Evolutionary conservation across 2,797 vertebrate genomes (phyloP).

Genomic region (Diglossa cyanea): DNA sequence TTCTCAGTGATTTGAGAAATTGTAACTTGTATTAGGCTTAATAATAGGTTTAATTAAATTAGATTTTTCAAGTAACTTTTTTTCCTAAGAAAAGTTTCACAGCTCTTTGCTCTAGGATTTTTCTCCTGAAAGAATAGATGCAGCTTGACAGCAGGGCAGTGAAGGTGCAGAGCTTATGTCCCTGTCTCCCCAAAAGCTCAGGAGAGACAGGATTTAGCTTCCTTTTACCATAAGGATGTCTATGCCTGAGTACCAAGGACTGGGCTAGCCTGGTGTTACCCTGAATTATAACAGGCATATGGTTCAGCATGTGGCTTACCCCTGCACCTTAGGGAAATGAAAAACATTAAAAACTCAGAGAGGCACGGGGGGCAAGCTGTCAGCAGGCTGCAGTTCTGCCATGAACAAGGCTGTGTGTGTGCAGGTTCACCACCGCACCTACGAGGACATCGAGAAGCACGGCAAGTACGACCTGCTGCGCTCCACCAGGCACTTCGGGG

Average conservation of each 20-base stretch:
- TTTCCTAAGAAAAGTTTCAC: background rate
- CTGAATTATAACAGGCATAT: background rate
- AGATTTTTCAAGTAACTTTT: background rate
- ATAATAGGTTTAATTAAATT: too few species aligned
- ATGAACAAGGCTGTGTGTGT: background rate
- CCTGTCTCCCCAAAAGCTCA: background rate
- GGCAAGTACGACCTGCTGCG: slow-evolving; percentile 86
- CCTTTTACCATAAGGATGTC: background rate
- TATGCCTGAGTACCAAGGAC: background rate
- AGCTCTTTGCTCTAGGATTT: background rate
- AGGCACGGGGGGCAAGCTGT: background rate
- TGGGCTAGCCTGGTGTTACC: background rate
- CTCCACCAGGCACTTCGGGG: slow-evolving; percentile 92
- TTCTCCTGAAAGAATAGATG: background rate
- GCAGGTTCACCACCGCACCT: slow-evolving; percentile 84
- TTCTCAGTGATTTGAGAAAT: background rate
- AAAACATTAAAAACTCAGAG: background rate
- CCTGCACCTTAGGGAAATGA: background rate
- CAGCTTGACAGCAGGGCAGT: background rate
- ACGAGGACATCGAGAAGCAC: slow-evolving; percentile 87
- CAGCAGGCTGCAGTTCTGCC: background rate
- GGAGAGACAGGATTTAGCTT: background rate
- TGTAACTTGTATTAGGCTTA: background rate
- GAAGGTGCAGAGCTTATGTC: background rate
- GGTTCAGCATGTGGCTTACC: background rate